Conservation (phyloP, 2,797 vertebrate species). For the Notolabrus celidotus region DNA sequence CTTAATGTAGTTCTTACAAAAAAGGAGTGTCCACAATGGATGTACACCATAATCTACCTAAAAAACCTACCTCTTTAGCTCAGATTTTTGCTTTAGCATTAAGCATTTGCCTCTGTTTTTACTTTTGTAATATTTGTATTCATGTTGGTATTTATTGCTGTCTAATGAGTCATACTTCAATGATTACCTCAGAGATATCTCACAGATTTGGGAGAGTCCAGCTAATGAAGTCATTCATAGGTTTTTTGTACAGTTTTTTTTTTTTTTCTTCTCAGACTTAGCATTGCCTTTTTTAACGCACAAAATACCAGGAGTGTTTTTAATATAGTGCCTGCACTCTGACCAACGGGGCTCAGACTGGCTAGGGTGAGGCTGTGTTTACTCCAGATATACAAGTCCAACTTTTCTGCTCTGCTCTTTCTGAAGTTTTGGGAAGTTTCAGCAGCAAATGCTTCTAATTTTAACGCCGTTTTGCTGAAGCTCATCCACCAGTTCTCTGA, state of each 20-base stretch:
- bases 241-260: slow-evolving; percentile 66
- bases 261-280: slow-evolving; percentile 67
- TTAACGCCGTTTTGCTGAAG: slow-evolving; percentile 38
- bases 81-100: slow-evolving; percentile 84
- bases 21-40: slow-evolving; percentile 80
- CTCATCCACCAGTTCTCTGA: slow-evolving; percentile 16
- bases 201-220: slow-evolving; percentile 85
- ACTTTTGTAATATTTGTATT: slow-evolving; percentile 88
- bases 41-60: slow-evolving; percentile 85
- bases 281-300: slow-evolving; percentile 73
- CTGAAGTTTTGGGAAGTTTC: slow-evolving; percentile 18
- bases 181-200: slow-evolving; percentile 87
- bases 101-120: slow-evolving; percentile 87
- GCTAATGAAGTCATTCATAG: slow-evolving; percentile 84
- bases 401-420: slow-evolving; percentile 28
- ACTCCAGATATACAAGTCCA: slow-evolving; percentile 34
- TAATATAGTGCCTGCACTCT: slow-evolving; percentile 78
- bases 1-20: slow-evolving; percentile 79
- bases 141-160: slow-evolving; percentile 90
- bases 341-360: slow-evolving; percentile 67
- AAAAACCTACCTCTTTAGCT: slow-evolving; percentile 86
- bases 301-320: slow-evolving; percentile 78
- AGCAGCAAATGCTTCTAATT: slow-evolving; percentile 22
- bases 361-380: slow-evolving; percentile 62
- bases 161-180: slow-evolving; percentile 87